phyloP scores from a whole-genome alignment of 2,113 vertebrate species.

The Osmerus eperlanus region DNA sequence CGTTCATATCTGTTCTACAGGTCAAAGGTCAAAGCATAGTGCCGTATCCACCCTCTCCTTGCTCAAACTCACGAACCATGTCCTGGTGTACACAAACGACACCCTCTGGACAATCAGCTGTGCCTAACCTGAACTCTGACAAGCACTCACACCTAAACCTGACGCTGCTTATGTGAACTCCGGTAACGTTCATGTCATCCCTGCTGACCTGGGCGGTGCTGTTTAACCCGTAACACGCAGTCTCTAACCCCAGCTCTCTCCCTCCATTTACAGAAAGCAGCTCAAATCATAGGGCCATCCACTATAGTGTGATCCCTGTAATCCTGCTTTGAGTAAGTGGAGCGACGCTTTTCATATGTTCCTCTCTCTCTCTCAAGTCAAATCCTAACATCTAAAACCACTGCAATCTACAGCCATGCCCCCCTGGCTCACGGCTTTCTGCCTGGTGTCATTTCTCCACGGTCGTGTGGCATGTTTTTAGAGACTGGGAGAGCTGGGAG shows the following conservation, averaged over 20 bases:
- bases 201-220: not conserved
- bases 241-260: constrained; percentile 66
- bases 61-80: no score
- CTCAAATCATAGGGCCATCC: constrained; percentile 73
- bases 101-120: no score
- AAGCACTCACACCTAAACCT: no score
- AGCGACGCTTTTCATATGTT: constrained; percentile 51
- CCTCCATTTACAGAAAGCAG: constrained; percentile 65
- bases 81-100: no score
- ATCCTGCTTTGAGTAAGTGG: constrained; percentile 67
- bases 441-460: not conserved
- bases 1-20: no score
- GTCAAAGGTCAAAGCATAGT: no score
- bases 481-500: not conserved
- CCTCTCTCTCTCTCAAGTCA: not conserved
- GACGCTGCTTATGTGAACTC: no score
- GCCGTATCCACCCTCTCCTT: no score
- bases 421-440: not conserved
- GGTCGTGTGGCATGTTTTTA: constrained; percentile 1
- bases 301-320: constrained; percentile 81
- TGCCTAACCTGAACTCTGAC: no score
- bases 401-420: no score
- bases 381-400: constrained; percentile 3
- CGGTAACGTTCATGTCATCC: no score
- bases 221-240: constrained; percentile 23